Base-by-base conservation (phyloP, 1,140 invertebrate genomes). In the Reticulitermes speratus region DNA sequence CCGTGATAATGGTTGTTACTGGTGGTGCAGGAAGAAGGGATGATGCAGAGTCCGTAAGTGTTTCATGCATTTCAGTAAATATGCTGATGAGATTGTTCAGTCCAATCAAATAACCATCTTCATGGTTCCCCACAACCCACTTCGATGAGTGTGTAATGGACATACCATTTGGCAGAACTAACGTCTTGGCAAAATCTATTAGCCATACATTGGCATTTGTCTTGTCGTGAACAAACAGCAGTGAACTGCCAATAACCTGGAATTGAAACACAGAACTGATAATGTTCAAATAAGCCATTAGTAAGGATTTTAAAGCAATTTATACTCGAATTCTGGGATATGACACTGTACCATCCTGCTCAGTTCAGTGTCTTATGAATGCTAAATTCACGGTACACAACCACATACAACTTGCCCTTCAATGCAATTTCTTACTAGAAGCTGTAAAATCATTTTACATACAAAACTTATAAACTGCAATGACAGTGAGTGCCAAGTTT, bases 121-220 rank as follows among this genome's bases (percentile, higher is more conserved):
- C 98, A 89, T 99, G 98, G 91, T 99, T 99, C n/a, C 98, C 98
- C 55, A 98, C 96, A 88, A 95, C 94, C 98, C 98, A 99, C 75
- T 94, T 93, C 16, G 94, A 93, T 86, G 95, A 94, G 90, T 99
- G 98, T 87, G 94, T 94, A 86, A 99, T 96, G 6, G 88, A 89
- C 82, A 96, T 90, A 85, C 95, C 92, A 3, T 94, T 93, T 5
- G 97, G 97, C 83, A 99, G 91, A 25, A 94, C 94, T 83, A 97
- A 93, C 5, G 97, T 99, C 91, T 99, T 99, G 16, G 98, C 98
- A 91, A 99, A 99, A 92, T 99, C 98, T 86, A 99, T 99, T 92
- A 99, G 94, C 98, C 98, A 99, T 23, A 99, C 94, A 87, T 95
- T 96, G 11, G 97, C 97, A 89, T 95, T 95, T 86, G 94, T 94